These are phyloP conservation scores for Platysternon megacephalum DNA, from an alignment of 2,113 vertebrate genomes.

Conservation along the genomic window DNA sequence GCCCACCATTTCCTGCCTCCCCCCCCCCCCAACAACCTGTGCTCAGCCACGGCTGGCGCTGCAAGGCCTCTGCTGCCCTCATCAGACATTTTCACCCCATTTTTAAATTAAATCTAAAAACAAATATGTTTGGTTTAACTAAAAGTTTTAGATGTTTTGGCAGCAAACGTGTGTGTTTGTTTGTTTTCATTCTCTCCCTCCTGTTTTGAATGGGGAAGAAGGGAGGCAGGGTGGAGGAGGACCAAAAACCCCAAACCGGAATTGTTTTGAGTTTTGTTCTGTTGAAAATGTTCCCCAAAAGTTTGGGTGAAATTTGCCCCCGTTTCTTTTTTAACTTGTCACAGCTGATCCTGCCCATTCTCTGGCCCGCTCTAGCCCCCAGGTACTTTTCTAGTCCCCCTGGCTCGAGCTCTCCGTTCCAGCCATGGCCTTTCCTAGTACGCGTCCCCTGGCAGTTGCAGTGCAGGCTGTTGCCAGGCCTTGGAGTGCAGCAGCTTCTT, in stretches of 20 bases:
- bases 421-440: not conserved
- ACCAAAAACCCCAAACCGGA: not conserved
- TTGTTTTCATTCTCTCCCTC: not conserved
- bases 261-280: not conserved
- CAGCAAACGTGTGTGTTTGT: not conserved
- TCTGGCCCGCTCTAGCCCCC: not conserved
- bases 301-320: not conserved
- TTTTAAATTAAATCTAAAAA: not conserved
- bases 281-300: not conserved
- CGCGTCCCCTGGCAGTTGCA: not conserved
- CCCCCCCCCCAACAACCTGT: too few species aligned
- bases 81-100: too few species aligned
- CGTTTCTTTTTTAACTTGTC: not conserved
- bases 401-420: not conserved
- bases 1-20: not conserved
- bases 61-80: too few species aligned
- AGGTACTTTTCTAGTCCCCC: not conserved
- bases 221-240: not conserved
- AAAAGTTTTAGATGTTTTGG: not conserved
- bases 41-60: not conserved
- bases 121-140: not conserved
- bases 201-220: not conserved
- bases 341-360: not conserved
- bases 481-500: not conserved
- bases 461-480: not conserved